These are phyloP conservation scores for Thermophis baileyi DNA, from an alignment of 2,113 vertebrate genomes.

Conservation along the genomic window DNA sequence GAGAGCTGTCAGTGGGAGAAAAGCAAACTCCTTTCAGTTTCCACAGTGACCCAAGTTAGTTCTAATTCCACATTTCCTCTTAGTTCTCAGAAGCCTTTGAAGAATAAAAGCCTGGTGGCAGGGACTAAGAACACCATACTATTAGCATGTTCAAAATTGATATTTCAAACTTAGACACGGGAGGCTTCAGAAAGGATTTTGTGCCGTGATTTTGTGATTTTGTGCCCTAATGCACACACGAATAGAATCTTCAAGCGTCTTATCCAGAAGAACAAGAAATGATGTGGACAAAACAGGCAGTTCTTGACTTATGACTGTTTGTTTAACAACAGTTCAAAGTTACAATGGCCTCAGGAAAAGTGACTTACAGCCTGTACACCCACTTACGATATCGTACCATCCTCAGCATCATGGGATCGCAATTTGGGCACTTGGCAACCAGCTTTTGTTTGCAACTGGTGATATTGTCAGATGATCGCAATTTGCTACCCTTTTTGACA, in stretches of 20 bases:
- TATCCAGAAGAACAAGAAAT: background rate
- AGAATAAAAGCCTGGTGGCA: background rate
- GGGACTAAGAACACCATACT: background rate
- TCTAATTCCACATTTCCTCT: background rate
- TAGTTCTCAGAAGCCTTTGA: background rate
- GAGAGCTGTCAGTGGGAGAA: background rate
- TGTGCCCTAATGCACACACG: background rate
- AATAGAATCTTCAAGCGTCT: background rate
- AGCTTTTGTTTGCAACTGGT: background rate
- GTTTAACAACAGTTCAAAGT: background rate
- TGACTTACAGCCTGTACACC: background rate
- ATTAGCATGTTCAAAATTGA: background rate
- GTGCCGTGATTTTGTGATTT: background rate
- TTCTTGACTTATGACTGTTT: background rate
- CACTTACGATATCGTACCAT: background rate
- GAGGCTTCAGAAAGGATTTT: background rate
- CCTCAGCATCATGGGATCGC: background rate
- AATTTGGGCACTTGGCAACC: background rate
- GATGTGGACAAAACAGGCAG: background rate
- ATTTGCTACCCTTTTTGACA: background rate
- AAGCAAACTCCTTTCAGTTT: background rate
- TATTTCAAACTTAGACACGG: background rate
- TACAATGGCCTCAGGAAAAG: background rate
- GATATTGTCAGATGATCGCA: background rate
- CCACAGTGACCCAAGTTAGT: background rate